Base-by-base conservation (phyloP, 1,140 invertebrate genomes). In the Drosophila nannoptera region DNA sequence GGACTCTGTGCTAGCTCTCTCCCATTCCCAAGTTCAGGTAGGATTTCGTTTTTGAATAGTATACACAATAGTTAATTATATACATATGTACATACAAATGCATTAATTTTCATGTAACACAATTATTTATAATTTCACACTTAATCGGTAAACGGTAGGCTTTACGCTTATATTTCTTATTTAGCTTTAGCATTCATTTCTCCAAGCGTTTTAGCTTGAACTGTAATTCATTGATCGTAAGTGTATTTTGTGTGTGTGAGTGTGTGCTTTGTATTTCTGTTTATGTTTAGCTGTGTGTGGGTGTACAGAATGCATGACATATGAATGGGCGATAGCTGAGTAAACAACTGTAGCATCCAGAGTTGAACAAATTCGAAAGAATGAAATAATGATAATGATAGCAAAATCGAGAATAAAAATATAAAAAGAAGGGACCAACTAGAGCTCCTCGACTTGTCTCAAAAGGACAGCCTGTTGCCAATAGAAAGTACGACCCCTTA, bases 1-100 rank as follows among this genome's bases (percentile, higher is more conserved):
- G 81, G 77, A 88, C 81, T 88, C 83, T 88, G 80, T 88, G 83
- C 87, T 88, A 88, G 87, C 87, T 88, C 87, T 88, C 87, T 88
- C 87, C 87, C 84, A 88, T 87, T 88, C 87, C 87, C 87, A 88
- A 88, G 87, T 88, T 87, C 87, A 87, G 87, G 78, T 78, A 84
- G 78, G 75, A 77, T 78, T 73, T 72, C 58, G 60, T 80, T 81
- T 74, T 87, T 76, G 73, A 82, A 83, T 76, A 77, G 63, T 73
- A 87, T 83, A 87, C 83, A 87, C 78, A 87, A 87, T 87, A 80
- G 69, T 81, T 77, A 73, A 82, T 87, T 74, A 87, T 74, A 77
- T 64, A 87, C 58, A 63, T 54, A 70, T 65, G 62, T 70, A 70
- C 61, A 70, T 70, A 61, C 65, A 83, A 82, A 77, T 69, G 66